Evolutionary conservation across 2,888 invertebrate genomes (phyloP).

Genomic region (Leptarthrus brevirostris): DNA sequence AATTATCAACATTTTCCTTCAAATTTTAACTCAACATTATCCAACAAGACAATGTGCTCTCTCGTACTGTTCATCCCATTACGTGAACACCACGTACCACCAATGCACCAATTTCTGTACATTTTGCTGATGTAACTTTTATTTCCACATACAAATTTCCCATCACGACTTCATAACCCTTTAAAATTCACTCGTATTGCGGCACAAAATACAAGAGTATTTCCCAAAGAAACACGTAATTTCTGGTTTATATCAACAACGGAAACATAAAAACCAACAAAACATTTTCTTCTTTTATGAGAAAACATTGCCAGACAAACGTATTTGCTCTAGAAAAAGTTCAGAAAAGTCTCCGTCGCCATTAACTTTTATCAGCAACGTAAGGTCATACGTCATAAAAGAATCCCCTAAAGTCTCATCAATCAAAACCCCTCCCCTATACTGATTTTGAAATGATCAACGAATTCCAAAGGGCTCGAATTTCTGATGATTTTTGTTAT

Average conservation of each 20-base stretch:
- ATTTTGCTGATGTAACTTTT: too few relatives aligned
- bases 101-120: too few relatives aligned
- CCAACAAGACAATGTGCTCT: too few relatives aligned
- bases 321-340: neutral
- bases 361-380: constrained; percentile 19
- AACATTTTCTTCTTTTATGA: neutral
- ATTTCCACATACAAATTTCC: too few relatives aligned
- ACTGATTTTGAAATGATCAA: neutral
- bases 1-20: too few relatives aligned
- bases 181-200: too few relatives aligned
- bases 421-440: constrained; percentile 2
- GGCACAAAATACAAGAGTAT: too few relatives aligned
- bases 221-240: too few relatives aligned
- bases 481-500: neutral
- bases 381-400: constrained; percentile 16
- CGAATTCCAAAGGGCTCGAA: neutral
- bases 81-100: too few relatives aligned
- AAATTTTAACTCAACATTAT: too few relatives aligned
- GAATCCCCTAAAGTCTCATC: constrained; percentile 7
- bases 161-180: too few relatives aligned
- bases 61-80: too few relatives aligned
- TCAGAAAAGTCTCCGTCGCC: neutral
- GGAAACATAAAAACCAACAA: neutral
- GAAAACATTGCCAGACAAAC: constrained; percentile 1
- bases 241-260: neutral